Conservation (phyloP, 1,140 invertebrate species). For the Prorops nasuta region DNA sequence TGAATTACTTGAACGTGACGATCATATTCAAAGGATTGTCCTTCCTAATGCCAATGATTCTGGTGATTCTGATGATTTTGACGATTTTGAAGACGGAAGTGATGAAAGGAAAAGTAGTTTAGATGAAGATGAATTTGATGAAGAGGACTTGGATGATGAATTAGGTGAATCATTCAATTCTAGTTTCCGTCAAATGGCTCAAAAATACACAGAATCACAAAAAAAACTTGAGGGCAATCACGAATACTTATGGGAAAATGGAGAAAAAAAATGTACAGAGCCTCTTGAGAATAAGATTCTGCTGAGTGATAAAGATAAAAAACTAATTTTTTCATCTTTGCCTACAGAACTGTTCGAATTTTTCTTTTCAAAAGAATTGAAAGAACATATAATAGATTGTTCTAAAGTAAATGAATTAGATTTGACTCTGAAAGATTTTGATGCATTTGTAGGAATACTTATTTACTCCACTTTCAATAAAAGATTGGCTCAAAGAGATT, state of each 20-base stretch:
- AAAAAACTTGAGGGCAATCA: constrained; percentile 5
- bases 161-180: no score
- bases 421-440: constrained; percentile 3
- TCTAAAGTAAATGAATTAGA: constrained; percentile 13
- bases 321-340: not conserved
- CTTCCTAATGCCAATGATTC: no score
- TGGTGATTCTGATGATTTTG: no score
- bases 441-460: constrained; percentile 11
- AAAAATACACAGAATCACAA: constrained; percentile 4
- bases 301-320: constrained; percentile 2
- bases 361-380: constrained; percentile 6
- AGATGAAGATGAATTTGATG: no score
- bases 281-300: not conserved
- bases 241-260: constrained; percentile 2
- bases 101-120: no score
- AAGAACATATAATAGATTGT: constrained; percentile 3
- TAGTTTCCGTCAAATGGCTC: no score
- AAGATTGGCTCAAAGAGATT: constrained; percentile 18
- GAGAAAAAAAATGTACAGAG: constrained; percentile 1
- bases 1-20: no score
- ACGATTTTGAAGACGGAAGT: no score
- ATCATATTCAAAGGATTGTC: no score
- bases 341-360: constrained; percentile 6
- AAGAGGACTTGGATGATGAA: no score
- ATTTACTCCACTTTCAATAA: constrained; percentile 10